Evolutionary conservation across 2,113 vertebrate genomes (phyloP).

Genomic region (Tachysurus vachellii): DNA sequence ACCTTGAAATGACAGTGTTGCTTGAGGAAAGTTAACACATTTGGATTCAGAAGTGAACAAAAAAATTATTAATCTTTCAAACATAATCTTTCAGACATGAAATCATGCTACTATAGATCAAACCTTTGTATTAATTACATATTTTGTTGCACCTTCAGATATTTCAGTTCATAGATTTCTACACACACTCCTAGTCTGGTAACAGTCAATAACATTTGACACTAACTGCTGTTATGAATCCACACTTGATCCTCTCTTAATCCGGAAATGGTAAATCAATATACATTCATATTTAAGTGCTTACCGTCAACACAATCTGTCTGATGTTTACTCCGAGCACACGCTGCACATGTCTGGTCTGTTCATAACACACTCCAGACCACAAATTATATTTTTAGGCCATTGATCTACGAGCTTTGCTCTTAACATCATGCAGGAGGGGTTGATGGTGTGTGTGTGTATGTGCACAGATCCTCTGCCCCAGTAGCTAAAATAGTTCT

Average conservation of each 20-base stretch:
- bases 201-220: constrained; percentile 14
- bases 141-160: not conserved
- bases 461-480: not conserved
- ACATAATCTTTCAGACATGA: too few species aligned
- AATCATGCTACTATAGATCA: not conserved
- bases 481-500: not conserved
- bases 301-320: constrained; percentile 34
- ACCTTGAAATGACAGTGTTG: not conserved
- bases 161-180: not conserved
- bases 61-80: too few species aligned
- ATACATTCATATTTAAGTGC: constrained; percentile 15
- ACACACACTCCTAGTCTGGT: not conserved
- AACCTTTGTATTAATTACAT: not conserved
- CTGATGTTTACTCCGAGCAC: constrained; percentile 24
- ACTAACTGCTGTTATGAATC: constrained; percentile 23
- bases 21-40: not conserved
- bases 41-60: not conserved
- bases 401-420: constrained; percentile 58
- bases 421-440: constrained; percentile 51
- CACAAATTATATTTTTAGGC: constrained; percentile 73
- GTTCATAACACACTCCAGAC: constrained; percentile 47
- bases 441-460: not conserved
- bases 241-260: constrained; percentile 25
- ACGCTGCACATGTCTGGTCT: constrained; percentile 33
- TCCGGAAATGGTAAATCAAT: constrained; percentile 30